Evolutionary conservation across 2,888 invertebrate species (phyloP), one percentile per base, ranked within the genome.

Genomic region (Plagodis dolabraria): DNA sequence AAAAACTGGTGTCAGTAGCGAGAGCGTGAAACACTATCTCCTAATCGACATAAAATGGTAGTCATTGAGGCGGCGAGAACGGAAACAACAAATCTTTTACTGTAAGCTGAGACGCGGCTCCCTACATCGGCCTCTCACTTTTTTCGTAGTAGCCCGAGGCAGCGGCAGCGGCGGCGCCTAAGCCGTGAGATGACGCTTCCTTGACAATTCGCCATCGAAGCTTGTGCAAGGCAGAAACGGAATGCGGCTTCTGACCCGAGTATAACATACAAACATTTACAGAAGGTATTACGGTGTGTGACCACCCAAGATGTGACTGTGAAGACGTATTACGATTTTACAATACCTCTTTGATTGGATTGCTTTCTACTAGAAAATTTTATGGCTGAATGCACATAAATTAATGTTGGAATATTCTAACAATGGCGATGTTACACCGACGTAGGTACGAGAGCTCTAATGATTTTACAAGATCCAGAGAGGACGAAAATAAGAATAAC

Each of bases 1-100:
- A 92, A 92, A 92, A 92, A 91, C 76, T 86, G 82, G 87, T 83
- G 82, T 89, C 89, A 82, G 92, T 91, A 91, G 92, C 91, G 83
- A 75, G 83, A 87, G 86, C 85, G 84, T 90, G 92, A 87, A 92
- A 92, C 87, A 89, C 88, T 90, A 92, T 92, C 90, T 91, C 74
- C 83, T 85, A 87, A 91, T 92, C 91, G 89, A 89, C 87, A 90
- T 83, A 91, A 90, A 92, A 89, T 91, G 89, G 91, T 89, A 90
- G 89, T 84, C 90, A 91, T 90, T 91, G 87, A 89, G 82, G 86
- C 87, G 86, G 83, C 86, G 83, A 85, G 86, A 91, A 79, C 90
- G 92, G 92, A 91, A 90, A 90, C 87, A 88, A 89, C 87, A 88
- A 90, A 89, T 91, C 90, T 87, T 81, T 74, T 78, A 73, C 76